phyloP scores from a whole-genome alignment of 2,113 vertebrate genomes.

The Scomber japonicus region DNA sequence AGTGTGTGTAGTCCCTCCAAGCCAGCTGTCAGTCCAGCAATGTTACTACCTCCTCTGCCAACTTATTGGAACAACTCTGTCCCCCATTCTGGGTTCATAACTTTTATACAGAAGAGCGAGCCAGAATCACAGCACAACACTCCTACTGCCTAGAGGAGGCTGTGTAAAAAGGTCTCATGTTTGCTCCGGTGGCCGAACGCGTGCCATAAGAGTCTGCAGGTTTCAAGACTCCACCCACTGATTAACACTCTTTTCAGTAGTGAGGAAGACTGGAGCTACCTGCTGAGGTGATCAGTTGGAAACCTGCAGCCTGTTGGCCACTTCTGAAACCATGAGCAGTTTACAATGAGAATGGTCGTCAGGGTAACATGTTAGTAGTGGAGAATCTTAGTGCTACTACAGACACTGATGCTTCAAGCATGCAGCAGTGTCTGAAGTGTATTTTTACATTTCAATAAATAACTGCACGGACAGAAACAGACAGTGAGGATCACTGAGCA shows the following conservation, averaged over 20 bases:
- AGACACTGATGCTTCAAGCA: conserved; percentile 1
- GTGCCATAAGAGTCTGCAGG: conserved; percentile 42
- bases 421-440: background rate
- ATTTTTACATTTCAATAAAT: background rate
- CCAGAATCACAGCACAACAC: too few species aligned
- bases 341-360: conserved; percentile 31
- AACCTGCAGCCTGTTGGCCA: background rate
- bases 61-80: too few species aligned
- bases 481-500: conserved; percentile 37
- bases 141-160: too few species aligned
- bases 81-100: too few species aligned
- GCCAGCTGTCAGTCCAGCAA: too few species aligned
- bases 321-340: conserved; percentile 15
- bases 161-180: conserved; percentile 18
- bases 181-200: conserved; percentile 38
- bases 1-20: too few species aligned
- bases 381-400: background rate
- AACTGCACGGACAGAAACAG: conserved; percentile 51
- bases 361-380: conserved; percentile 8
- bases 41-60: too few species aligned
- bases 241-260: conserved; percentile 35
- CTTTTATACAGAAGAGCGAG: too few species aligned
- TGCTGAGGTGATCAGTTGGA: conserved; percentile 31
- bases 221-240: conserved; percentile 34
- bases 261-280: conserved; percentile 34